Conservation (phyloP, 2,113 vertebrate genomes). For the Heloderma charlesbogerti region DNA sequence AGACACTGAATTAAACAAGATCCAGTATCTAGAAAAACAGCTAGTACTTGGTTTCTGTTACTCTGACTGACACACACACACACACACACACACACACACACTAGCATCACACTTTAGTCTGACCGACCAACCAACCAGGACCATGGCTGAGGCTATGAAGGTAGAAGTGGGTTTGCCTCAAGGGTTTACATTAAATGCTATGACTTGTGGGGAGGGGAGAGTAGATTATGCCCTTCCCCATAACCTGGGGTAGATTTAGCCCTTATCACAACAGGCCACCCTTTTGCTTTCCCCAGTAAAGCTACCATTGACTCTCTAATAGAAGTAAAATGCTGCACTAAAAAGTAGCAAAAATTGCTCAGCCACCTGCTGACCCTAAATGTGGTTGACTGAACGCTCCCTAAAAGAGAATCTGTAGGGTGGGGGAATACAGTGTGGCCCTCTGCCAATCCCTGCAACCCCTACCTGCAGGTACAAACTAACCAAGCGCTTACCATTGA, state of each 20-base stretch:
- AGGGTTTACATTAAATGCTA: not conserved
- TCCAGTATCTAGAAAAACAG: not conserved
- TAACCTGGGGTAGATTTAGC: not conserved
- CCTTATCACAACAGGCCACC: not conserved
- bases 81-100: not conserved
- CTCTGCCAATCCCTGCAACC: too few species aligned
- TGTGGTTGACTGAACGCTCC: too few species aligned
- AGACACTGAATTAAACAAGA: not conserved
- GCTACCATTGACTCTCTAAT: not conserved
- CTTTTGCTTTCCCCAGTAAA: not conserved
- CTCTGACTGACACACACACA: not conserved
- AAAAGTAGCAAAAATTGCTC: too few species aligned
- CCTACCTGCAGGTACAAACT: too few species aligned
- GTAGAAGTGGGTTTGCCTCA: not conserved
- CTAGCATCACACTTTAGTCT: not conserved
- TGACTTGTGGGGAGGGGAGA: too few species aligned
- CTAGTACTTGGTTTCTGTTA: not conserved
- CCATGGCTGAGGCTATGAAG: too few species aligned
- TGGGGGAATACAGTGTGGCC: too few species aligned
- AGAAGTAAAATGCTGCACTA: too few species aligned
- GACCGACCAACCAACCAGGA: not conserved
- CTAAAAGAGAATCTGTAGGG: too few species aligned
- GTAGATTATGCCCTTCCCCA: not conserved
- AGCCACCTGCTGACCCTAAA: too few species aligned
- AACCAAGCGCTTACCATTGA: too few species aligned